Conservation (phyloP, 2,888 invertebrate genomes). For the Nebria brevicollis region DNA sequence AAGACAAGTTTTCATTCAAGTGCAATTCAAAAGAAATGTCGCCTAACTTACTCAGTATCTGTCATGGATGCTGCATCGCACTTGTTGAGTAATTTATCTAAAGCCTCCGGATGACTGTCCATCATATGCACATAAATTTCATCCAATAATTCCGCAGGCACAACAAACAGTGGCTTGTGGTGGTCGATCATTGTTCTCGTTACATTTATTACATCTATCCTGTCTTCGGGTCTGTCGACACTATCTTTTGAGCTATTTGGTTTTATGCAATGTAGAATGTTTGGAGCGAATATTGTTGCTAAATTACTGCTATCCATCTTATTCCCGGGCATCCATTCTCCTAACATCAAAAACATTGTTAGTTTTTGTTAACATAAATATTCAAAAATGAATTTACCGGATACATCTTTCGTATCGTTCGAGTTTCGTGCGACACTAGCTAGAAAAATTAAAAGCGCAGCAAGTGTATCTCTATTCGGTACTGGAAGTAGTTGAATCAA, state of each 20-base stretch:
- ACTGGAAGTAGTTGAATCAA: constrained; percentile 87
- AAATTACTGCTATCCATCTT: constrained; percentile 94
- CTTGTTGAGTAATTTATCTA: constrained; percentile 73
- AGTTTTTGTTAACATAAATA: constrained; percentile 55
- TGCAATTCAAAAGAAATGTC: not conserved
- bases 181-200: constrained; percentile 81
- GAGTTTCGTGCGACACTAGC: constrained; percentile 79
- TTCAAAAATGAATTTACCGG: constrained; percentile 54
- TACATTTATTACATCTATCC: constrained; percentile 90
- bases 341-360: constrained; percentile 56
- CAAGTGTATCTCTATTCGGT: constrained; percentile 89
- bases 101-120: constrained; percentile 83
- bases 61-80: constrained; percentile 60
- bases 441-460: constrained; percentile 83
- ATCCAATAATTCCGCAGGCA: constrained; percentile 84
- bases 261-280: constrained; percentile 84
- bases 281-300: constrained; percentile 94
- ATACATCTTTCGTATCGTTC: constrained; percentile 70
- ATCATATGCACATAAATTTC: constrained; percentile 87
- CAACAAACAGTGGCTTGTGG: constrained; percentile 76
- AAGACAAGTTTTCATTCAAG: not conserved
- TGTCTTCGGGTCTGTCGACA: constrained; percentile 78
- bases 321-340: constrained; percentile 77
- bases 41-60: constrained; percentile 62
- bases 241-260: constrained; percentile 61